Percentiles rank a stretch among this genome's conserved stretches.
Conservation (phyloP, 2,888 invertebrate species). For the Lumbricus terrestris region DNA sequence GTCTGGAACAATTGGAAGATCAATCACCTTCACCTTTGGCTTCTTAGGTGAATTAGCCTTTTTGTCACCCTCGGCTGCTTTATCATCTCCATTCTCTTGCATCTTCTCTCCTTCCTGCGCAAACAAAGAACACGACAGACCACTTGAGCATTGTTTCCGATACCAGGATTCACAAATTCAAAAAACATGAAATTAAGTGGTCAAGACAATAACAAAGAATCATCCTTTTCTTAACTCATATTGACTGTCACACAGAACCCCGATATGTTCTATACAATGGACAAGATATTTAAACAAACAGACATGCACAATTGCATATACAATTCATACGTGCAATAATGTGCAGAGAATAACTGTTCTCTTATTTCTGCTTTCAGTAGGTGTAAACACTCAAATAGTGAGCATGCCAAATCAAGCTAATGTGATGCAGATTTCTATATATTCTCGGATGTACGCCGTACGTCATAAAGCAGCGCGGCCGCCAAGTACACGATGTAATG, state of each 20-base stretch:
- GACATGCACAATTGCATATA: not conserved
- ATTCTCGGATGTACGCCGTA: too few relatives aligned
- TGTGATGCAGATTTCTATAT: too few relatives aligned
- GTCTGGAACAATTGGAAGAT: slow-evolving; percentile 78
- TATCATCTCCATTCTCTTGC: slow-evolving; percentile 6
- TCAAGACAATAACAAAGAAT: not conserved
- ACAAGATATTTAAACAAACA: not conserved
- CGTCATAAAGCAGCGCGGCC: too few relatives aligned
- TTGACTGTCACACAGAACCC: not conserved
- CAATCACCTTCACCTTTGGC: slow-evolving; percentile 75
- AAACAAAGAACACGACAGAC: not conserved
- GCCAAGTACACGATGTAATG: too few relatives aligned
- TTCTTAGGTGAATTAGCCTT: slow-evolving; percentile 62
- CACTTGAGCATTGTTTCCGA: not conserved
- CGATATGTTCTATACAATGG: not conserved
- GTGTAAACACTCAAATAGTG: not conserved
- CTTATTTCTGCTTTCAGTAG: not conserved
- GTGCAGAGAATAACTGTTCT: too few relatives aligned
- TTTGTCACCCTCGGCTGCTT: not conserved
- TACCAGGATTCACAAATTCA: not conserved
- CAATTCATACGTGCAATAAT: not conserved
- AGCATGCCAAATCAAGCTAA: not conserved
- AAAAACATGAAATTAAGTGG: not conserved
- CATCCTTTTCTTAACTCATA: not conserved
- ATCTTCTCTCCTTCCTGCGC: not conserved